Conservation (phyloP, 2,888 invertebrate species). For the Eristalis intricaria region DNA sequence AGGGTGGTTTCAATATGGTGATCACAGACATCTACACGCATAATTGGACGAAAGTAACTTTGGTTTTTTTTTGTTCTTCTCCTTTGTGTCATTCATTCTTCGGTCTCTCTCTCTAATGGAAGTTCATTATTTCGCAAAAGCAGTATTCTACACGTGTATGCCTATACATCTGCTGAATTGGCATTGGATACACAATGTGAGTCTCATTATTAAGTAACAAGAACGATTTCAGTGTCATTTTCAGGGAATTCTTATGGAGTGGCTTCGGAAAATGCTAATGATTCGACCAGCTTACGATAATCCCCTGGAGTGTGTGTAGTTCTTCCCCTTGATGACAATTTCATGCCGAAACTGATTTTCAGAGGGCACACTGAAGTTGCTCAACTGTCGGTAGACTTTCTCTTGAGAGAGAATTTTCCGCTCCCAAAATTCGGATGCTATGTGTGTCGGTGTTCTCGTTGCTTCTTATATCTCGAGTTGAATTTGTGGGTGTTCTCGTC, state of each 20-base stretch:
- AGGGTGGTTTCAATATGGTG: constrained; percentile 49
- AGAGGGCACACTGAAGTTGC: no score
- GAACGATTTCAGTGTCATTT: not conserved
- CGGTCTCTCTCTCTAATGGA: constrained; percentile 13
- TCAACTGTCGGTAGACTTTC: no score
- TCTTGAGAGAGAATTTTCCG: no score
- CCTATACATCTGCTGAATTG: not conserved
- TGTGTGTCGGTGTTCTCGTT: no score
- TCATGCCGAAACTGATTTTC: no score
- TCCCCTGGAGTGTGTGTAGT: not conserved
- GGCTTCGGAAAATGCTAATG: not conserved
- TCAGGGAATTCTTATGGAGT: not conserved
- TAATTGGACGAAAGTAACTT: not conserved
- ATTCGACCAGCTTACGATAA: not conserved
- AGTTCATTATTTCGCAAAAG: constrained; percentile 28
- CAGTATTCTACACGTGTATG: not conserved
- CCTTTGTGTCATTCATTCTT: not conserved
- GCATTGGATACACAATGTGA: not conserved
- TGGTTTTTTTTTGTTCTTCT: not conserved
- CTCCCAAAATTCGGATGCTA: no score
- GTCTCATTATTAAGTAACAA: constrained; percentile 1
- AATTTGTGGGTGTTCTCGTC: no score
- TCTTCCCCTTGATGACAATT: no score
- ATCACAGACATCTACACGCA: constrained; percentile 35
- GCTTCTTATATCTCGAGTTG: no score